Base-by-base conservation (phyloP, 2,888 invertebrate genomes). In the Watsonalla binaria region DNA sequence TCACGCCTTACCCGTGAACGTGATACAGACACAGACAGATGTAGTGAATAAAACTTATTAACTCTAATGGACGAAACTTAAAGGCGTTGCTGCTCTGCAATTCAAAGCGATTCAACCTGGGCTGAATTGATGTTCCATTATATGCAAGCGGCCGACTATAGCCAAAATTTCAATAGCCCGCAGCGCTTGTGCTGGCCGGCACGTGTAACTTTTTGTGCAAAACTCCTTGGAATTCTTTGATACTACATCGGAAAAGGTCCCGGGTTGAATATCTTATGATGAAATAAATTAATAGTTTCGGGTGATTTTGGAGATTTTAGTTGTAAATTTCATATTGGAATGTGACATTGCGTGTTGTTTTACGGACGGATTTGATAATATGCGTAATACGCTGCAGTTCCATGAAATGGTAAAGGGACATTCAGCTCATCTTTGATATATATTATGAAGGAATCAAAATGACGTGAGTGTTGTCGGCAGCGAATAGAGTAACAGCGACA, bases 181-280 rank as follows among this genome's bases (percentile, higher is more conserved):
- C 68, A 84, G 88, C 84, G 82, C 80, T 83, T 78, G 80, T 82
- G 77, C 67, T 68, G 78, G 67, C 61, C 72, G 86, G 85, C 90
- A 89, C 89, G 89, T 90, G 90, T 89, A 88, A 84, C 83, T 90
- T 90, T 90, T 88, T 90, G 85, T 85, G 77, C 82, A 73, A 85
- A 86, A 81, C 83, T 82, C 81, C 74, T 83, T 82, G 82, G 84
- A 82, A 86, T 84, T 84, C 81, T 76, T 82, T 74, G 75, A 76
- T 80, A 75, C 67, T 75, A 78, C 75, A 68, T 74, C 70, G 72
- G 71, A 81, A 82, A 81, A 67, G 80, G 75, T 74, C 74, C 62
- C 67, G 80, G 77, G 83, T 84, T 82, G 82, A 85, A 83, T 83
- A 84, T 70, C 82, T 86, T 86, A 88, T 86, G 87, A 87, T 86